Evolutionary conservation across 1,140 invertebrate genomes (phyloP), one percentile per base, ranked within the genome.

Genomic region (Habropoda laboriosa): DNA sequence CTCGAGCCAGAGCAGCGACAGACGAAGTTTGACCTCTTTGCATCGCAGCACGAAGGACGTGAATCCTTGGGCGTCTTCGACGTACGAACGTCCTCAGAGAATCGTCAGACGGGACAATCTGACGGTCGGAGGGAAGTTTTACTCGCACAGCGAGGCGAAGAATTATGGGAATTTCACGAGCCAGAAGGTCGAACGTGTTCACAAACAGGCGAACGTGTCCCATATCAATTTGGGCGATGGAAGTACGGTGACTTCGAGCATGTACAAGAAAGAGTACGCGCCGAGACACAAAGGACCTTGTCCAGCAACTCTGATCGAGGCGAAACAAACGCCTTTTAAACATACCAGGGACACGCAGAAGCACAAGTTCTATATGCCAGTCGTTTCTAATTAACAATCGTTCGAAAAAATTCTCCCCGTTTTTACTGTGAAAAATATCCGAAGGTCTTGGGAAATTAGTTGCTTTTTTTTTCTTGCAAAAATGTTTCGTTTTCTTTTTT

Each of bases 331-430:
- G 58, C 95, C 96, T 27, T 97, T 96, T 90, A 96, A 96, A 89
- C 96, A 97, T 86, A 96, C 96, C 2, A 94, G 96, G 78, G 96
- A 97, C 89, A 96, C 96, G 0, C 95, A 94, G 60, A 95, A 96
- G 88, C 97, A 97, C 88, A 97, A 97, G 89, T 97, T 97, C 89
- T 97, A 97, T 87, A 94, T 96, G 89, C 94, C 96, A 0, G 88
- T 93, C 21, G 83, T 93, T 6, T 90, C 91, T 6, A 90, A 89
- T 64, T 91, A 83, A 88, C 13, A 16, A 21, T n/a, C 10, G 13
- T 7, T 32, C 24, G 27, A n/a, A n/a, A n/a, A n/a, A n/a, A n/a
- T n/a, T n/a, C n/a, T n/a, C n/a, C n/a, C n/a, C n/a, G n/a, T n/a
- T n/a, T n/a, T n/a, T n/a, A n/a, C n/a, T n/a, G n/a, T n/a, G n/a